phyloP scores from a whole-genome alignment of 2,888 invertebrate genomes.

The Buathra laborator region DNA sequence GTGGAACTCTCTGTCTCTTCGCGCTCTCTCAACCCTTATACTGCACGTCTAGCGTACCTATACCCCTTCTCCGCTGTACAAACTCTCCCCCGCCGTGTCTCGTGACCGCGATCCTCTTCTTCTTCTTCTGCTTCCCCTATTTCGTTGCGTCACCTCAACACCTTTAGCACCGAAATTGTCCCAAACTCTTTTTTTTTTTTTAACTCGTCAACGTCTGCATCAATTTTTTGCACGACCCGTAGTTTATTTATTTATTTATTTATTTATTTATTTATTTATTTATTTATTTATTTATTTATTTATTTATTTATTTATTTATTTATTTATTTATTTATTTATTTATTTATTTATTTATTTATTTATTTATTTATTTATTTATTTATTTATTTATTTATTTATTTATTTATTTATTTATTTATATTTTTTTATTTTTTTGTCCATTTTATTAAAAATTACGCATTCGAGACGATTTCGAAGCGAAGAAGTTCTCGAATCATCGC shows the following conservation, averaged over 20 bases:
- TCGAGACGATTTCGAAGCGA: conserved; percentile 67
- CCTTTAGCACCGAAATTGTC: conserved; percentile 64
- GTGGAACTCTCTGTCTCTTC: conserved; percentile 52
- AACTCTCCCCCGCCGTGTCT: conserved; percentile 59
- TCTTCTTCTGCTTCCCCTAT: conserved; percentile 50
- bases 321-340: too few species aligned
- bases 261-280: too few species aligned
- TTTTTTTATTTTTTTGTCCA: conserved; percentile 21
- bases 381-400: too few species aligned
- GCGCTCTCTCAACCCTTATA: conserved; percentile 36
- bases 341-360: too few species aligned
- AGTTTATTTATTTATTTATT: not conserved
- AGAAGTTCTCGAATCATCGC: not conserved
- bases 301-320: too few species aligned
- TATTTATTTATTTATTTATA: too few species aligned
- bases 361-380: too few species aligned
- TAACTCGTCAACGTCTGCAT: conserved; percentile 43
- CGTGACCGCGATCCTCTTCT: conserved; percentile 41
- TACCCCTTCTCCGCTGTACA: conserved; percentile 6
- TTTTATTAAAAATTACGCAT: conserved; percentile 64
- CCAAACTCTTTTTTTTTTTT: conserved; percentile 60
- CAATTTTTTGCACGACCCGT: conserved; percentile 49
- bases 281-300: too few species aligned
- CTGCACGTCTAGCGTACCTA: not conserved
- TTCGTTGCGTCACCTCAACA: conserved; percentile 27